Base-by-base conservation (phyloP, 2,797 vertebrate genomes). In the Aplochiton taeniatus region DNA sequence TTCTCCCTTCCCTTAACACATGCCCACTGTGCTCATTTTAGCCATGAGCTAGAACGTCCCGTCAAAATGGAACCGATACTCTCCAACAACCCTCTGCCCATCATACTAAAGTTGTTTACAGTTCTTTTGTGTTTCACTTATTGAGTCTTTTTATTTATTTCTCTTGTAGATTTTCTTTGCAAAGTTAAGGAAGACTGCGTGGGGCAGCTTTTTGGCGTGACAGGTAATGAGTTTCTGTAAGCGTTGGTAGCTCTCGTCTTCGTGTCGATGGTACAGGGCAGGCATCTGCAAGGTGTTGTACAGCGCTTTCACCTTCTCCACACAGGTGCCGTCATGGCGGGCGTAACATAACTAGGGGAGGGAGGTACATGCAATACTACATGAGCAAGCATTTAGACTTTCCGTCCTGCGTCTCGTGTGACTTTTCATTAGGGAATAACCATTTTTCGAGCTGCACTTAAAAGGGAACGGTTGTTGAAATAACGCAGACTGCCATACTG, bases 121-220 rank as follows among this genome's bases (percentile, higher is more conserved):
- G 31, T 31, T 31, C 2, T 31, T 31, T 31, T 3, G 2, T 31
- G 6, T 6, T 31, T 31, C 31, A 31, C 31, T 31, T 31, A 31
- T 31, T 31, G 31, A 31, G 13, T 8, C 8, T 42, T 7, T 6
- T 96, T 88, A 99, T 67, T 98, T 98, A 81, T 92, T 93, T 18
- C 96, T 90, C 83, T 94, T 98, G 87, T 98, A 98, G 67, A 98
- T 95, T 80, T 95, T 96, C 49, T 87, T 85, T 0, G 93, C 95
- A 0, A 98, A 92, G 72, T 88, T 91, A 11, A 95, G 87, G 77
- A 98, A 99, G 69, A 99, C 87, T 0, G 85, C 78, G 0, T 74
- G 77, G 13, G 97, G 95, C 11, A 99, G 92, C 50, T 74, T 88
- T 1, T 83, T 67, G 0, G 94, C 88, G 0, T 92, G 87, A 41